Percentiles rank a stretch among this genome's conserved stretches.
Conservation (phyloP, 2,888 invertebrate species). For the Lagria hirta region DNA sequence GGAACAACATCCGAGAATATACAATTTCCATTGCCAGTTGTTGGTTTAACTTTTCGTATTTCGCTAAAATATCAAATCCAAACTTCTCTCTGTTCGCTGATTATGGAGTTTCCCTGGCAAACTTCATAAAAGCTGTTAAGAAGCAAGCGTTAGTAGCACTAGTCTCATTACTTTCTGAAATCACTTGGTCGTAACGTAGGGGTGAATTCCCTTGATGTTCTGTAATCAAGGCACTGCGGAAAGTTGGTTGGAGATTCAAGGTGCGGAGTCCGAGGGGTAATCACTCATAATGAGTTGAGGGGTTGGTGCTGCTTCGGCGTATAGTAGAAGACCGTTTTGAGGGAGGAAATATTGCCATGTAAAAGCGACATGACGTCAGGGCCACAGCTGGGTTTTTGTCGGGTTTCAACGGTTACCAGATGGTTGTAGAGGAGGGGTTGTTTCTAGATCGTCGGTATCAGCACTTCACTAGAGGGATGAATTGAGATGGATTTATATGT, state of each 20-base stretch:
- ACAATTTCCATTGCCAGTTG: no score
- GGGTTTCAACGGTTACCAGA: conserved; percentile 9
- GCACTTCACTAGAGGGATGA: no score
- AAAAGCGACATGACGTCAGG: conserved; percentile 17
- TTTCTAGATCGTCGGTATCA: no score
- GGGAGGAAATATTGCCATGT: conserved; percentile 20
- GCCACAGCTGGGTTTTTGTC: conserved; percentile 16
- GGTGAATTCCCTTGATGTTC: conserved; percentile 27
- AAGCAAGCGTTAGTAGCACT: conserved; percentile 9
- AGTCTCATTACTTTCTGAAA: conserved; percentile 23
- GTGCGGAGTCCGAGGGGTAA: conserved; percentile 23
- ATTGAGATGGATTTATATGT: no score
- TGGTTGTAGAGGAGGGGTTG: no score
- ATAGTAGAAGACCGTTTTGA: conserved; percentile 20
- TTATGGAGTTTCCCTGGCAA: conserved; percentile 17
- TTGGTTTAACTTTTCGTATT: no score
- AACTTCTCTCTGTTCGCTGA: conserved; percentile 12
- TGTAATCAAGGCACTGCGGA: conserved; percentile 20
- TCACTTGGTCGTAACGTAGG: conserved; percentile 14
- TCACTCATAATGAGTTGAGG: conserved; percentile 30
- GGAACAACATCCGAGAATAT: no score
- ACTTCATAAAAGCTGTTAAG: conserved; percentile 16
- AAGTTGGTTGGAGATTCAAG: conserved; percentile 3
- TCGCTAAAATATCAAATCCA: no score
- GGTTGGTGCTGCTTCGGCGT: no score